Conservation (phyloP, 2,113 vertebrate genomes). For the Cephalopterus ornatus region DNA sequence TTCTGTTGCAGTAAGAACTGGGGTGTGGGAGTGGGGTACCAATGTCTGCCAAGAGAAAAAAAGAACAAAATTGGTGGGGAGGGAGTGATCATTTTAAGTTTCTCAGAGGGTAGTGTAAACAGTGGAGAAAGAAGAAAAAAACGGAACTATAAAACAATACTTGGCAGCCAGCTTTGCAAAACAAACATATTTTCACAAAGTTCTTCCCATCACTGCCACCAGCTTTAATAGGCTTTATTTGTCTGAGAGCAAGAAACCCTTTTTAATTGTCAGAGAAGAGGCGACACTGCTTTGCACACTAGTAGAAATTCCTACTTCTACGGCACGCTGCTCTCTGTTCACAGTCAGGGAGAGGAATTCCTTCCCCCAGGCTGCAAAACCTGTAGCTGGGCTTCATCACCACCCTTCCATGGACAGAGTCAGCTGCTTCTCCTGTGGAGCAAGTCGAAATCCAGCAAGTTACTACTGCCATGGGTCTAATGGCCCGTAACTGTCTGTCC, state of each 20-base stretch:
- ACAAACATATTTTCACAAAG: slow-evolving; percentile 56
- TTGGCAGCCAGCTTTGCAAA: slow-evolving; percentile 58
- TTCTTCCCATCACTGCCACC: slow-evolving; percentile 57
- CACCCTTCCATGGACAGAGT: not conserved
- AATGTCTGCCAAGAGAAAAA: slow-evolving; percentile 44
- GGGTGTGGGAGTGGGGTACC: slow-evolving; percentile 28
- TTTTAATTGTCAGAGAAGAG: not conserved
- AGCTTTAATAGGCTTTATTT: slow-evolving; percentile 37
- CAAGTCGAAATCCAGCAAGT: not conserved
- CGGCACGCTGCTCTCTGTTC: fast-evolving
- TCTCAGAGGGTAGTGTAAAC: slow-evolving; percentile 59
- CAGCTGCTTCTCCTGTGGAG: not conserved
- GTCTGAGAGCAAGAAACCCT: slow-evolving; percentile 28
- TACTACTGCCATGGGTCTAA: not conserved
- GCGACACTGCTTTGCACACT: not conserved
- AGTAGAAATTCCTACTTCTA: not conserved
- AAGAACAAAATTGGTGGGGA: slow-evolving; percentile 44
- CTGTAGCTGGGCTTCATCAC: not conserved
- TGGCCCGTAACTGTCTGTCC: not conserved
- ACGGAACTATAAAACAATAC: slow-evolving; percentile 61
- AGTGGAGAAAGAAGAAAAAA: slow-evolving; percentile 46
- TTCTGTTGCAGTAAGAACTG: slow-evolving; percentile 48
- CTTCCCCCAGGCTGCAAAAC: not conserved
- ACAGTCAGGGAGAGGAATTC: not conserved
- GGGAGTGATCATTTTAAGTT: slow-evolving; percentile 44